A percentile compares a stretch with the other conserved stretches of the same genome.
Evolutionary conservation across 2,888 invertebrate species (phyloP).

Genomic region (Lypha dubia): DNA sequence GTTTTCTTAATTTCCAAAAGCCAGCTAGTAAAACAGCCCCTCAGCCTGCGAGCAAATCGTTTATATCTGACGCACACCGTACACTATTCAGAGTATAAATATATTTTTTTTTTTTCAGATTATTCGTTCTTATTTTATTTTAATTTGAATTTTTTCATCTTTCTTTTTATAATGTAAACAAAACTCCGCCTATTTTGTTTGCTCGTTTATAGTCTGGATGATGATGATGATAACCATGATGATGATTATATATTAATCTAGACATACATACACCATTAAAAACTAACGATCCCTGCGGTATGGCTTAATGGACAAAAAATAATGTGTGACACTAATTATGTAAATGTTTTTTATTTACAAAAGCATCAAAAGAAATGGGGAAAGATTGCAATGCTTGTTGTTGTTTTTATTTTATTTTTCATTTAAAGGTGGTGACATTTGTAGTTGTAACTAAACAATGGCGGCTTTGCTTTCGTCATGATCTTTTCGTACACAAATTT

Average conservation of each 20-base stretch:
- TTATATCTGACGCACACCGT: constrained; percentile 60
- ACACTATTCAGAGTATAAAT: constrained; percentile 26
- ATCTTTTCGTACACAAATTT: neutral
- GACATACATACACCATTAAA: constrained; percentile 4
- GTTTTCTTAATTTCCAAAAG: constrained; percentile 45
- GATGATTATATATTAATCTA: neutral
- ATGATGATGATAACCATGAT: constrained; percentile 23
- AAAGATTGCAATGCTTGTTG: constrained; percentile 28
- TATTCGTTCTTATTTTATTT: constrained; percentile 39
- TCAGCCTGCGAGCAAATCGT: constrained; percentile 58
- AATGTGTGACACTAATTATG: constrained; percentile 51
- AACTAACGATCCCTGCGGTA: neutral
- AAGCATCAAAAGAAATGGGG: constrained; percentile 56
- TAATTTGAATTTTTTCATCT: constrained; percentile 64
- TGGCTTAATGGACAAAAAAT: constrained; percentile 18
- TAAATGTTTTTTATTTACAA: constrained; percentile 41
- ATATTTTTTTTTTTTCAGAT: constrained; percentile 38
- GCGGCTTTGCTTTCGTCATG: constrained; percentile 35
- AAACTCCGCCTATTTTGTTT: constrained; percentile 80
- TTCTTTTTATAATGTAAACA: constrained; percentile 79
- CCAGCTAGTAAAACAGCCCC: constrained; percentile 52
- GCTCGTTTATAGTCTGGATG: constrained; percentile 7
- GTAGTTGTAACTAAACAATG: constrained; percentile 70
- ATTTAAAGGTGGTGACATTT: constrained; percentile 69
- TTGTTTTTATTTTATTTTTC: constrained; percentile 20